Conservation (phyloP, 2,888 invertebrate species). For the Desoria tigrina region DNA sequence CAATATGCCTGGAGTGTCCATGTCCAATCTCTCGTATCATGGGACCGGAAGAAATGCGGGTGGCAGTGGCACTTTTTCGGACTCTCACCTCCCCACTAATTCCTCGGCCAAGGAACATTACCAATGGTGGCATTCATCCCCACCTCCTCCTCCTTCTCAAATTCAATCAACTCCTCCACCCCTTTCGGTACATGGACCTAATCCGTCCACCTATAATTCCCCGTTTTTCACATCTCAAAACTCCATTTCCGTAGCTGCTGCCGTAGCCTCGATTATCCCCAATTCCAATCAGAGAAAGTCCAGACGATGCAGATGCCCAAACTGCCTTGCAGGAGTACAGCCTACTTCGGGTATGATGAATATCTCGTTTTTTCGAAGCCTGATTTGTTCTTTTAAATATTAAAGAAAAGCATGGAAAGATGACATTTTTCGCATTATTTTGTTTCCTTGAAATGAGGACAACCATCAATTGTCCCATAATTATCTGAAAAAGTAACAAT, state of each 20-base stretch:
- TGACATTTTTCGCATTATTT: too few species aligned
- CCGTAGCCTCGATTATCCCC: constrained; percentile 38
- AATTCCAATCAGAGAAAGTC: constrained; percentile 44
- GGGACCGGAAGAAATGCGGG: neutral
- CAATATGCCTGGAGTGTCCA: constrained; percentile 45
- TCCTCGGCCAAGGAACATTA: constrained; percentile 47
- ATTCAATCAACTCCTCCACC: constrained; percentile 39
- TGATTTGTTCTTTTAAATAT: too few species aligned
- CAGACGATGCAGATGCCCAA: constrained; percentile 53
- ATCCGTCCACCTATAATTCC: constrained; percentile 31
- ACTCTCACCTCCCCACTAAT: neutral
- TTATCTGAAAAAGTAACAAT: too few species aligned
- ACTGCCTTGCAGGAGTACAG: constrained; percentile 49
- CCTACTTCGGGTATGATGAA: constrained; percentile 42
- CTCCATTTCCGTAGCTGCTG: constrained; percentile 39
- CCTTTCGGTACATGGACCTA: constrained; percentile 20
- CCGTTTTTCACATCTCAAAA: constrained; percentile 35
- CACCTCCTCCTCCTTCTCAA: constrained; percentile 40
- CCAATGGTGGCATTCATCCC: constrained; percentile 51
- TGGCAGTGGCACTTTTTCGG: constrained; percentile 11
- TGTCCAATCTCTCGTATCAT: constrained; percentile 38
- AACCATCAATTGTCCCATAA: too few species aligned
- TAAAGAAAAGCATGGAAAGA: too few species aligned
- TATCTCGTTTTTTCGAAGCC: too few species aligned
- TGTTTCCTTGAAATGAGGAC: too few species aligned